Evolutionary conservation across 2,113 vertebrate species (phyloP), one percentile per base, ranked within the genome.

Genomic region (Leucosticte australis): DNA sequence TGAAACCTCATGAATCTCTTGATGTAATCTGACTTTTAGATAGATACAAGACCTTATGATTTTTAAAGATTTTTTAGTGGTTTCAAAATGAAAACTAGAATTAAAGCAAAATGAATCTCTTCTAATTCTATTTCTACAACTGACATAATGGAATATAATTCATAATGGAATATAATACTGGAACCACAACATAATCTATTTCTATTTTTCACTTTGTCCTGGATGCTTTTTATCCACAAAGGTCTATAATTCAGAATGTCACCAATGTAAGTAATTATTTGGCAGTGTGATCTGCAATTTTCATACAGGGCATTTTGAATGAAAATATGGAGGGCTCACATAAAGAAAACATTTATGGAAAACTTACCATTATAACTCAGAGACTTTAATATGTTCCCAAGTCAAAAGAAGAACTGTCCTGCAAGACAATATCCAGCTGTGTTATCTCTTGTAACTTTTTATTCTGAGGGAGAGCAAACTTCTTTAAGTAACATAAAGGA

Each of bases 401-500:
- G 8, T 52, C 10, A 84, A 87, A 92, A 84, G 41, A 71, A 63
- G 20, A 84, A 21, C 16, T 50, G 13, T 28, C 9, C 27, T 67
- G 7, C 39, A n/a, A 81, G 6, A 83, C 64, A 68, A 69, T 49
- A 89, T 90, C 3, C 23, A 94, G 23, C 22, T 84, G 5, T 71
- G 4, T n/a, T 69, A 49, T n/a, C 4, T 33, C 52, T 82, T 57
- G 4, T 67, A 86, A 77, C 30, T 87, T 94, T 88, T 91, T 82
- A 59, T 74, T 83, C 68, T 83, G 59, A 76, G 21, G 20, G 39
- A 77, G 24, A 92, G 7, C 1, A 79, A 76, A 77, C 35, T 91
- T 70, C 44, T 93, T 96, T 87, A 96, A 96, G 93, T 94, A 97
- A 94, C 57, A 80, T 94, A 95, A 96, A 97, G 35, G n/a, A 96